Base-by-base conservation (phyloP, 2,797 vertebrate genomes). In the Enteromius paludinosus region DNA sequence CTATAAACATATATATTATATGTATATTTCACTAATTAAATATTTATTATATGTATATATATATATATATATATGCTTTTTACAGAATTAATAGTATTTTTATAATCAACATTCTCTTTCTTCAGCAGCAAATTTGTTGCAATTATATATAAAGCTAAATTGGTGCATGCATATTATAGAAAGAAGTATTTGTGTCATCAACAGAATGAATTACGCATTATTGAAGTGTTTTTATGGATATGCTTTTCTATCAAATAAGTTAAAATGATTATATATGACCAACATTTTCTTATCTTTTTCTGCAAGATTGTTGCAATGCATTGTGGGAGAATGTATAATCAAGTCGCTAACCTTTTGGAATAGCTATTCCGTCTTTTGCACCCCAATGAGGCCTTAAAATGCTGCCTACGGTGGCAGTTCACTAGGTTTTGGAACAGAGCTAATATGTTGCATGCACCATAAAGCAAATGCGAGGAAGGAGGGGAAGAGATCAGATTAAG, bases 401-500 rank as follows among this genome's bases (percentile, higher is more conserved):
- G 1, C 41, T 62, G 23, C 56, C 43, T 78, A 30, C 1, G 12
- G 41, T 47, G 75, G 43, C 61, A 49, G 28, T 61, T 73, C 43
- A 38, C 56, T 65, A 45, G 56, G 28, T 35, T 52, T 81, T 64
- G 59, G 30, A 81, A 81, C 10, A 66, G 59, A 74, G 30, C 45
- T 77, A 73, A 81, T 65, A 61, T 75, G 72, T 10, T 82, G 33
- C 33, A 73, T 66, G 80, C 71, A 45, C 71, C 71, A 82, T 75
- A 56, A 56, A 75, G 61, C 59, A 33, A 66, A 56, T 75, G 35
- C 7, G 15, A 49, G 65, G 28, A 83, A 61, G 52, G 65, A 77
- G 72, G 68, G 52, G 65, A 73, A 70, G 61, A 78, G 33, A 76
- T 86, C 38, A 74, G 75, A 68, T 83, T 79, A 66, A 68, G 66